A percentile compares a stretch with the other conserved stretches of the same genome.
These are phyloP conservation scores for Drosophila azteca DNA, from an alignment of 1,140 invertebrate genomes.

Conservation along the genomic window DNA sequence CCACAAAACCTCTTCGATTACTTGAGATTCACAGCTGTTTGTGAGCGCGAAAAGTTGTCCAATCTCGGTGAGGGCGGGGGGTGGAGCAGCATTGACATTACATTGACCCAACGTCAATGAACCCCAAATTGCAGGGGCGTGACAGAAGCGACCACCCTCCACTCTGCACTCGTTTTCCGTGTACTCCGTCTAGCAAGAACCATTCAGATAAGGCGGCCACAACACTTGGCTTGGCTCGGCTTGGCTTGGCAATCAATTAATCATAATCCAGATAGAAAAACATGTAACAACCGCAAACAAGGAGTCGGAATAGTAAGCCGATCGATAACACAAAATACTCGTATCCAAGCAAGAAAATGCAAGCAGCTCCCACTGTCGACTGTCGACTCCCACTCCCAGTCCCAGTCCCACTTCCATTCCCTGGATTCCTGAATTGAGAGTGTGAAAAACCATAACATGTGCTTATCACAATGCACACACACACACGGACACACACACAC, in stretches of 20 bases:
- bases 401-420: too few relatives aligned
- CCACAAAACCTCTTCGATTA: too few relatives aligned
- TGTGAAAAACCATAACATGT: slow-evolving; percentile 79
- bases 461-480: slow-evolving; percentile 66
- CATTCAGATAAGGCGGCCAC: slow-evolving; percentile 26
- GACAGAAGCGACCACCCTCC: slow-evolving; percentile 18
- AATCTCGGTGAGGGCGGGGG: background rate
- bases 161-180: slow-evolving; percentile 1
- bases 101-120: slow-evolving; percentile 47
- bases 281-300: slow-evolving; percentile 69
- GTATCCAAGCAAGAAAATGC: slow-evolving; percentile 43
- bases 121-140: slow-evolving; percentile 63
- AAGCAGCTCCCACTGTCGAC: background rate
- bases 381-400: slow-evolving; percentile 16
- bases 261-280: slow-evolving; percentile 75
- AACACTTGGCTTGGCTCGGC: slow-evolving; percentile 49
- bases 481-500: slow-evolving; percentile 9
- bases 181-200: slow-evolving; percentile 24
- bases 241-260: slow-evolving; percentile 71
- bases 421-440: slow-evolving; percentile 21
- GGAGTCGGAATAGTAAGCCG: slow-evolving; percentile 42
- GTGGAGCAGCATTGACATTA: slow-evolving; percentile 17
- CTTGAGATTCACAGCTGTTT: slow-evolving; percentile 43
- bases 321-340: slow-evolving; percentile 60
- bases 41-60: slow-evolving; percentile 25